A percentile compares a stretch with the other conserved stretches of the same genome.
phyloP scores from a whole-genome alignment of 2,797 vertebrate species.

The Oreonectes daqikongensis region DNA sequence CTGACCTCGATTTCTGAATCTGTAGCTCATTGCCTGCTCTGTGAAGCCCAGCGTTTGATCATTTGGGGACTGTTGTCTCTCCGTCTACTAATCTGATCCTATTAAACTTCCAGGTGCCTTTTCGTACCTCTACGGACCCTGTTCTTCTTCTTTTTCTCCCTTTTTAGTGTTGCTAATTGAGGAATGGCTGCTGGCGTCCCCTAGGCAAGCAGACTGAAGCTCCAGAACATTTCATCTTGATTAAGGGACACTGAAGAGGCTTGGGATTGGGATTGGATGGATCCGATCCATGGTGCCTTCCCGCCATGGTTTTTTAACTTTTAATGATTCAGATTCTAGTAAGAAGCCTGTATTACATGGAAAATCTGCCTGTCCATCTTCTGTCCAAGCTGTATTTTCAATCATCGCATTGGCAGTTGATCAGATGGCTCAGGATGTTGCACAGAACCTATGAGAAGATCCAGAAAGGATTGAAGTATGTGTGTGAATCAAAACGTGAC shows the following conservation, averaged over 20 bases:
- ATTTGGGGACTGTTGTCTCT: slow-evolving; percentile 32
- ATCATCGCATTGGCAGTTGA: neutral
- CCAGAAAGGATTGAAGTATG: neutral
- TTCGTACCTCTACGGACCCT: slow-evolving; percentile 56
- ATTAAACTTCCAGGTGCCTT: slow-evolving; percentile 48
- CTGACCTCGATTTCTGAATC: slow-evolving; percentile 44
- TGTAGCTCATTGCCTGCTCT: slow-evolving; percentile 19
- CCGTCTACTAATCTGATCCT: slow-evolving; percentile 42
- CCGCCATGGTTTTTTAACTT: no score
- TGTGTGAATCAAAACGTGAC: neutral
- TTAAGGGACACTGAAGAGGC: slow-evolving; percentile 37
- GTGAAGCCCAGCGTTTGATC: slow-evolving; percentile 38
- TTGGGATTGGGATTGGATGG: neutral
- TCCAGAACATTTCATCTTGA: slow-evolving; percentile 59
- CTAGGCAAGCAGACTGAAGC: slow-evolving; percentile 63
- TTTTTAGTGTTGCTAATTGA: slow-evolving; percentile 72
- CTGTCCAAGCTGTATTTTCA: neutral
- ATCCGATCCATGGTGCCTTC: neutral
- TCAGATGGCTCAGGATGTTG: neutral
- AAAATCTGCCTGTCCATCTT: neutral
- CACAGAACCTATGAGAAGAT: neutral
- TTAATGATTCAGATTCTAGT: neutral
- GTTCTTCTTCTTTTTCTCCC: slow-evolving; percentile 69
- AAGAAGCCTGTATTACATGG: neutral
- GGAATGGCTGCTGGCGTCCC: slow-evolving; percentile 74